Conservation (phyloP, 2,113 vertebrate genomes). For the Candoia aspera region DNA sequence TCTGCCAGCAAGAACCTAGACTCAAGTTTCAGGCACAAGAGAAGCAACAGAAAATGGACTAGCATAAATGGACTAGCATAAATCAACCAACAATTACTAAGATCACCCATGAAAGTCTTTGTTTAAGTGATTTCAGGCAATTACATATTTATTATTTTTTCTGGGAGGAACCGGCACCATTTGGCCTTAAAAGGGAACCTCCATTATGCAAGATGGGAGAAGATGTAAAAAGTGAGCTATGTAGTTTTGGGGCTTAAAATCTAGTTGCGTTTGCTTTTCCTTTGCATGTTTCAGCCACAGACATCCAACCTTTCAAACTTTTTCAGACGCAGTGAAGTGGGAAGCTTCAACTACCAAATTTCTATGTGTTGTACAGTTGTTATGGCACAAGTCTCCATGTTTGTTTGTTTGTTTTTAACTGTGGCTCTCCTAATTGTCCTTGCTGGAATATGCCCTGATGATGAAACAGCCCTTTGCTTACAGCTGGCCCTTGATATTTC, state of each 20-base stretch:
- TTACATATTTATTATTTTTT: background rate
- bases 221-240: background rate
- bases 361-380: background rate
- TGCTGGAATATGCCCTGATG: too few relatives aligned
- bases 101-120: background rate
- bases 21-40: too few relatives aligned
- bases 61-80: too few relatives aligned
- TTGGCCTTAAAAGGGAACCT: background rate
- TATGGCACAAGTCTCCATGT: too few relatives aligned
- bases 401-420: background rate
- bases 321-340: background rate
- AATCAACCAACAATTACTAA: background rate
- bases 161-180: background rate
- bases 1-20: too few relatives aligned
- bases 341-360: background rate
- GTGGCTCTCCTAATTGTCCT: background rate
- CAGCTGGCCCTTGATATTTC: background rate
- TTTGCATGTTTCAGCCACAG: background rate
- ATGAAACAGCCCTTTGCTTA: background rate
- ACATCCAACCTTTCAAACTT: conserved; percentile 11
- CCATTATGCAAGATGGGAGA: background rate
- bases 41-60: too few relatives aligned
- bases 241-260: background rate
- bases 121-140: background rate
- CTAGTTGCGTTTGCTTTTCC: background rate